Base-by-base conservation (phyloP, 2,888 invertebrate species). In the Thumatha senex region DNA sequence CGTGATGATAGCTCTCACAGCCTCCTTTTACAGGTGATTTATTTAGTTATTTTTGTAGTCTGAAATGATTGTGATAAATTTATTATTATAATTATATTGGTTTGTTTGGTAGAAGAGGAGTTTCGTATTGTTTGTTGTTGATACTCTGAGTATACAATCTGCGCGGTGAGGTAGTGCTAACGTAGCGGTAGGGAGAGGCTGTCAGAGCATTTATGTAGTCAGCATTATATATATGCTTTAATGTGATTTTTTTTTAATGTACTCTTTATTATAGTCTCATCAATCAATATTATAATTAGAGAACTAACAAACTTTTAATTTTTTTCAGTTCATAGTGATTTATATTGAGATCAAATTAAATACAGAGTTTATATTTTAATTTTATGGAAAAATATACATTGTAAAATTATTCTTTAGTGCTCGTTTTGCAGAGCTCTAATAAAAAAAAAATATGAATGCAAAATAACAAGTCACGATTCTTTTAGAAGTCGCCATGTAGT, bases 401-500 rank as follows among this genome's bases (percentile, higher is more conserved):
- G 85, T 89, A 84, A 88, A 89, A 86, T 84, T 86, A 87, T 87
- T 81, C 66, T 81, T 85, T 84, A 84, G 82, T 74, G 85, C 88
- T 88, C 88, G 71, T 75, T 55, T 80, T 84, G 84, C 80, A 74
- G 88, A 86, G 89, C 82, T 82, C 82, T 87, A 86, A 72, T 80
- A 86, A 89, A 85, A 81, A 79, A 81, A 82, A 84, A 84, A 87
- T 88, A 84, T 86, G 78, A 88, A 90, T 89, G 85, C 88, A 90
- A 91, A 89, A 85, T 90, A 91, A 90, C 89, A 87, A 92, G 90
- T 91, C 89, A 92, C 84, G 90, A 91, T 92, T 92, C 91, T 90
- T 91, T 92, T 92, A 92, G 92, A 90, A 89, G 86, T 89, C 89
- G 89, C 92, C 92, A 92, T 92, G 92, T 92, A 92, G 92, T 92